Evolutionary conservation across 1,140 invertebrate genomes (phyloP).

Genomic region (Drosophila ohnishii): DNA sequence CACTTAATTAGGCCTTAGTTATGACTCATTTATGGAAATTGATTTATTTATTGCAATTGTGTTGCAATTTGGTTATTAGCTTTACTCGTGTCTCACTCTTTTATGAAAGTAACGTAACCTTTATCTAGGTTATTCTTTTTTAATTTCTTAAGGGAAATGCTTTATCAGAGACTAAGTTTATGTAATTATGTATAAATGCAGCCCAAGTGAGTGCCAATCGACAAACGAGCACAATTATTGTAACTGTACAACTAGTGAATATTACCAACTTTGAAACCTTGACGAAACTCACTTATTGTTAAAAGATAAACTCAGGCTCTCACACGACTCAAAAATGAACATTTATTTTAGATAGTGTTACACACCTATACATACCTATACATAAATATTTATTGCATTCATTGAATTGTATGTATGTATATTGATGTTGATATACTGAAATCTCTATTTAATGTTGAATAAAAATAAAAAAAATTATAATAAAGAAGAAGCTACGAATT

Average conservation of each 20-base stretch:
- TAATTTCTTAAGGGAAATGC: not conserved
- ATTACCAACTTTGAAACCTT: conserved; percentile 4
- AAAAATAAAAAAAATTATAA: not conserved
- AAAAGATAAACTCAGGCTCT: conserved; percentile 55
- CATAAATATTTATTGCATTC: conserved; percentile 44
- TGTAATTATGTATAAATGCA: conserved; percentile 2
- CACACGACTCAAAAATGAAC: conserved; percentile 29
- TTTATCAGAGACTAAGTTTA: conserved; percentile 14
- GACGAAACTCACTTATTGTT: conserved; percentile 36
- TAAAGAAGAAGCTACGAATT: not conserved
- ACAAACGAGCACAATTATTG: conserved; percentile 34
- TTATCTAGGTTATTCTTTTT: conserved; percentile 14
- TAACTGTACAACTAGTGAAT: conserved; percentile 1
- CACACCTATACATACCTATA: conserved; percentile 6
- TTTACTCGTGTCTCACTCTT: conserved; percentile 47
- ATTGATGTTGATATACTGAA: conserved; percentile 39
- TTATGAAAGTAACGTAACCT: conserved; percentile 1
- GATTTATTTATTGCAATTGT: conserved; percentile 25
- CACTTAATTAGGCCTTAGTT: conserved; percentile 55
- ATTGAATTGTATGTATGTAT: conserved; percentile 28
- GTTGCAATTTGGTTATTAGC: conserved; percentile 59
- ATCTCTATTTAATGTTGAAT: conserved; percentile 36
- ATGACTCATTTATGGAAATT: conserved; percentile 22
- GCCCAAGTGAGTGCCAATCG: conserved; percentile 52
- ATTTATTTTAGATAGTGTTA: conserved; percentile 48